A percentile compares a stretch with the other conserved stretches of the same genome.
Evolutionary conservation across 2,113 vertebrate genomes (phyloP).

Genomic region (Psephotus haematonotus): DNA sequence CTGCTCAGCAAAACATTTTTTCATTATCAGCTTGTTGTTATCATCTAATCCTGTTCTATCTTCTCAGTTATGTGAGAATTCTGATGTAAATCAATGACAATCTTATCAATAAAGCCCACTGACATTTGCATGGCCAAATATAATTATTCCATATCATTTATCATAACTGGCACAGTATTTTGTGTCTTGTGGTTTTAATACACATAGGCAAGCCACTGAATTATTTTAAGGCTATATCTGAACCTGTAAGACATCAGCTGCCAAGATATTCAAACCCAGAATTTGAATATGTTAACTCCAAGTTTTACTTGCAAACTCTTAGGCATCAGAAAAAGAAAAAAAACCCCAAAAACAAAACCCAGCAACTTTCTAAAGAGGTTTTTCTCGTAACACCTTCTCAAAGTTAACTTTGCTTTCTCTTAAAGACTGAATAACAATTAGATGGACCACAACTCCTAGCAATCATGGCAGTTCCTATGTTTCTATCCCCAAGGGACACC

Average conservation of each 20-base stretch:
- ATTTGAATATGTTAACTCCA: neutral
- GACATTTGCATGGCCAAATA: neutral
- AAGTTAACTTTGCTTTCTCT: neutral
- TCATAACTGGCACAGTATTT: neutral
- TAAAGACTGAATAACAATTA: neutral
- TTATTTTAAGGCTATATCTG: constrained; percentile 16
- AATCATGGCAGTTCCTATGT: neutral
- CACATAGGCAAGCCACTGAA: neutral
- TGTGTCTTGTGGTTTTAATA: neutral
- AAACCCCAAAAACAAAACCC: too few relatives aligned
- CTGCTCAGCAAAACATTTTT: neutral
- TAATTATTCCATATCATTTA: neutral
- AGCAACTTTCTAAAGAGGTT: neutral
- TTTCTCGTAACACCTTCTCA: neutral
- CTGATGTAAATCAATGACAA: neutral
- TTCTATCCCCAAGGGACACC: neutral
- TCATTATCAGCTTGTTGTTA: neutral
- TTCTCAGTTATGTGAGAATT: neutral
- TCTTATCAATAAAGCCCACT: neutral
- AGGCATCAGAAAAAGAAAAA: neutral
- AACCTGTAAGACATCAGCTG: neutral
- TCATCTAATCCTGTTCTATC: neutral
- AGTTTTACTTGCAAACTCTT: neutral
- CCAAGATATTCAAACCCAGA: neutral
- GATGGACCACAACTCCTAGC: neutral